phyloP scores from a whole-genome alignment of 2,113 vertebrate genomes.

The Takifugu flavidus region DNA sequence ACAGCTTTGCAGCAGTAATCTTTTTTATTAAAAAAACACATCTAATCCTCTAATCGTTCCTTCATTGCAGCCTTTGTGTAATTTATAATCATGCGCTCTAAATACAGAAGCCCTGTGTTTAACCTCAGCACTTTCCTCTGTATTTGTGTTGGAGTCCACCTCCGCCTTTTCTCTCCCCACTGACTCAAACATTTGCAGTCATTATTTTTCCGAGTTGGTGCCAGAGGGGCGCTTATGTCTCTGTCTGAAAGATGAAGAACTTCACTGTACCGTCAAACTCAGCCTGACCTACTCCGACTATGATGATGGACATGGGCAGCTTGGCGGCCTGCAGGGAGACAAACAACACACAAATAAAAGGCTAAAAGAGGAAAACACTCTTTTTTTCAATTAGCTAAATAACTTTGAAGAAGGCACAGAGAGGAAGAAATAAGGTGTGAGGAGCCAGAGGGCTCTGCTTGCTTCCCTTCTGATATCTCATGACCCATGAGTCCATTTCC shows the following conservation, averaged over 20 bases:
- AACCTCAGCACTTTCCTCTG: constrained; percentile 47
- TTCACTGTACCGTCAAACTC: constrained; percentile 66
- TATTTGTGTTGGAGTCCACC: constrained; percentile 43
- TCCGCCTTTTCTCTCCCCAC: constrained; percentile 12
- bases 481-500: constrained; percentile 25
- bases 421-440: neutral
- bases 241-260: neutral
- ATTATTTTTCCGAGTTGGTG: constrained; percentile 41
- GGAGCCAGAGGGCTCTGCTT: neutral
- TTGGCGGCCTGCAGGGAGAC: constrained; percentile 63
- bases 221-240: constrained; percentile 10
- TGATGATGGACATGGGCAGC: constrained; percentile 73
- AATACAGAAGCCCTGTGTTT: constrained; percentile 54
- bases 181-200: constrained; percentile 41
- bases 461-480: constrained; percentile 12
- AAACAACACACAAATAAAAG: neutral
- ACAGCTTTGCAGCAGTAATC: no score
- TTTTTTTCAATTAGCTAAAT: no score
- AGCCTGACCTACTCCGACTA: constrained; percentile 72
- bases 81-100: constrained; percentile 41
- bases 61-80: constrained; percentile 36
- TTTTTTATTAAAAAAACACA: neutral
- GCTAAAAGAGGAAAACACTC: no score
- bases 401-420: neutral
- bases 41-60: constrained; percentile 47